Evolutionary conservation across 2,888 invertebrate species (phyloP).

Genomic region (Lithosia quadra): DNA sequence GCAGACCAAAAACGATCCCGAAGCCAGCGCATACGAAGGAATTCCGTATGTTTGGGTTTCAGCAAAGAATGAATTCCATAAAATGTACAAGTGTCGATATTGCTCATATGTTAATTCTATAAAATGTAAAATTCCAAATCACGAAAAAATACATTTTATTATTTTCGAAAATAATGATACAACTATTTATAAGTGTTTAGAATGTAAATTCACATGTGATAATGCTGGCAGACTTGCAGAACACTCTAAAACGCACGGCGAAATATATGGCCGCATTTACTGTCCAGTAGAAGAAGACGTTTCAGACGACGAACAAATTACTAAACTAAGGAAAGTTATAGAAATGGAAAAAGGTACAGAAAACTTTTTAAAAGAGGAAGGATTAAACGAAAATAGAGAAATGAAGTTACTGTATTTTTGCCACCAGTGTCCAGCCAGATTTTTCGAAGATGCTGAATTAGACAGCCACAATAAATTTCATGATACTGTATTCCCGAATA

Average conservation of each 20-base stretch:
- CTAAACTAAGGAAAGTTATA: slow-evolving; percentile 74
- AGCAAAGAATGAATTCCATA: slow-evolving; percentile 90
- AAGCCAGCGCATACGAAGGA: slow-evolving; percentile 82
- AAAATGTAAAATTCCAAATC: slow-evolving; percentile 92
- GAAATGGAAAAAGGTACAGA: slow-evolving; percentile 72
- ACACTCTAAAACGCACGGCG: slow-evolving; percentile 92
- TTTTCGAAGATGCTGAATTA: slow-evolving; percentile 91
- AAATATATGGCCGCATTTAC: slow-evolving; percentile 90
- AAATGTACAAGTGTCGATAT: slow-evolving; percentile 94
- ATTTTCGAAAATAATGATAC: slow-evolving; percentile 83
- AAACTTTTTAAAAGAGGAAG: slow-evolving; percentile 67
- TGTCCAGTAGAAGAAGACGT: slow-evolving; percentile 89
- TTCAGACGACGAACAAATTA: slow-evolving; percentile 90
- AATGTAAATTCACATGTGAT: slow-evolving; percentile 93
- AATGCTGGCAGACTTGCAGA: slow-evolving; percentile 90
- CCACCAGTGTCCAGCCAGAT: slow-evolving; percentile 94
- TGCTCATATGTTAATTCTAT: slow-evolving; percentile 95
- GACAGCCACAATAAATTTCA: slow-evolving; percentile 91
- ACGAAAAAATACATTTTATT: slow-evolving; percentile 92
- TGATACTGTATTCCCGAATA: slow-evolving; percentile 87
- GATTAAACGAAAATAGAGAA: slow-evolving; percentile 62
- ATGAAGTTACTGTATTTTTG: slow-evolving; percentile 90
- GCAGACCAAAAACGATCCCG: slow-evolving; percentile 53
- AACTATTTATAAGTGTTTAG: slow-evolving; percentile 89
- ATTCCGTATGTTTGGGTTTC: slow-evolving; percentile 93